These are phyloP conservation scores for Saxidomus purpurata DNA, from an alignment of 1,140 invertebrate species.

Conservation along the genomic window DNA sequence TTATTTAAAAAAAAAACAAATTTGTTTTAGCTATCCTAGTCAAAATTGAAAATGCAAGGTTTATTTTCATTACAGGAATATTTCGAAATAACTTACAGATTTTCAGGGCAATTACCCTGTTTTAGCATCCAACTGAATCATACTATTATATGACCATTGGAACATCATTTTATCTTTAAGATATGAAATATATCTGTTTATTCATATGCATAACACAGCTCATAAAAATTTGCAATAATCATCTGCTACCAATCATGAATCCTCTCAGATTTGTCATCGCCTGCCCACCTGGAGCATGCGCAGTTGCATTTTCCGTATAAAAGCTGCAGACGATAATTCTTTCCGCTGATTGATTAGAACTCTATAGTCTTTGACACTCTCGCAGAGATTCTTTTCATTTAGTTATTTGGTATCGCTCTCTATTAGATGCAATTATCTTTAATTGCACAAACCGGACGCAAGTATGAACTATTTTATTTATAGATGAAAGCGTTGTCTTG, in stretches of 20 bases:
- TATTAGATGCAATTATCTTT: neutral
- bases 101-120: too few species aligned
- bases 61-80: too few species aligned
- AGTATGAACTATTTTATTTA: neutral
- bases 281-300: constrained; percentile 36
- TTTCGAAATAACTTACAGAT: too few species aligned
- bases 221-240: neutral
- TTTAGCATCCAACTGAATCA: too few species aligned
- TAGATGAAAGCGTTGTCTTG: neutral
- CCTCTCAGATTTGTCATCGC: constrained; percentile 11
- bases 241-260: constrained; percentile 1
- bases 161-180: too few species aligned
- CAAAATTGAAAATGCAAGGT: too few species aligned
- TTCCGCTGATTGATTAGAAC: constrained; percentile 21
- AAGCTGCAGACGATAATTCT: neutral
- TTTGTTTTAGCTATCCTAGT: too few species aligned
- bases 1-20: too few species aligned
- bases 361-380: constrained; percentile 18
- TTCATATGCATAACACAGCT: neutral
- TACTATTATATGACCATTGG: too few species aligned
- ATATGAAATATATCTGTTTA: too few species aligned
- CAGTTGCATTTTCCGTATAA: neutral
- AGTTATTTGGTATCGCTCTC: neutral
- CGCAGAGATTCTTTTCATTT: constrained; percentile 5
- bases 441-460: constrained; percentile 9